phyloP scores from a whole-genome alignment of 2,797 vertebrate genomes.

The Tarsius wallacei region DNA sequence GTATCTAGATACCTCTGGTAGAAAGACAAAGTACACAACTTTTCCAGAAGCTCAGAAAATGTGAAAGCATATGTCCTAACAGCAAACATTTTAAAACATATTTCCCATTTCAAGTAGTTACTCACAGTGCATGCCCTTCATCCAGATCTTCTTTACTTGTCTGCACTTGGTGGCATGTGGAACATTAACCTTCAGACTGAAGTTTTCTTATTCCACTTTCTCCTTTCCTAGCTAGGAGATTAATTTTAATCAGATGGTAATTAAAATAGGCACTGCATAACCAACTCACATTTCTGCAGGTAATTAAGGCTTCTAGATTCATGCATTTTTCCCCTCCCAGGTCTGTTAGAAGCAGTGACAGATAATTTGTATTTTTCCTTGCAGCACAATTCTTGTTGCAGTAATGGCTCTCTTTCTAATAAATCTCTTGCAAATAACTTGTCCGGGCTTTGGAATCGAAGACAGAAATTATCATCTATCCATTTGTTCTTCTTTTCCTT shows the following conservation, averaged over 20 bases:
- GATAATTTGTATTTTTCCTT: conserved; percentile 82
- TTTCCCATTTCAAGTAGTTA: neutral
- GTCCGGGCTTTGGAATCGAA: conserved; percentile 45
- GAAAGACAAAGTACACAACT: neutral
- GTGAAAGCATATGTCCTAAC: neutral
- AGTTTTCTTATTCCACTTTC: conserved; percentile 71
- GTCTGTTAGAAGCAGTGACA: conserved; percentile 76
- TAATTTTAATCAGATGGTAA: conserved; percentile 88
- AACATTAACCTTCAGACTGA: conserved; percentile 84
- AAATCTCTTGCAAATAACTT: conserved; percentile 72
- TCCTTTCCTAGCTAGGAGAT: conserved; percentile 79
- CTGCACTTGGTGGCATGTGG: conserved; percentile 62
- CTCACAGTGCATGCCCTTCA: neutral
- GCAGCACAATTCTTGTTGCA: conserved; percentile 68
- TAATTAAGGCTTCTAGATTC: conserved; percentile 87
- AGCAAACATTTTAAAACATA: neutral
- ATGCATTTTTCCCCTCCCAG: conserved; percentile 56
- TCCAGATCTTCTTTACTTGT: neutral
- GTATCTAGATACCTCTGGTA: neutral
- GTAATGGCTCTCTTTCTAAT: conserved; percentile 69
- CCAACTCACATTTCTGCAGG: conserved; percentile 83
- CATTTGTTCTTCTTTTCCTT: conserved; percentile 73
- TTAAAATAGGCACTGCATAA: conserved; percentile 86
- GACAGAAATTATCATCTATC: conserved; percentile 73
- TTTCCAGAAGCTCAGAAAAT: neutral